Base-by-base conservation (phyloP, 2,113 vertebrate species). In the Phoenicopterus ruber region DNA sequence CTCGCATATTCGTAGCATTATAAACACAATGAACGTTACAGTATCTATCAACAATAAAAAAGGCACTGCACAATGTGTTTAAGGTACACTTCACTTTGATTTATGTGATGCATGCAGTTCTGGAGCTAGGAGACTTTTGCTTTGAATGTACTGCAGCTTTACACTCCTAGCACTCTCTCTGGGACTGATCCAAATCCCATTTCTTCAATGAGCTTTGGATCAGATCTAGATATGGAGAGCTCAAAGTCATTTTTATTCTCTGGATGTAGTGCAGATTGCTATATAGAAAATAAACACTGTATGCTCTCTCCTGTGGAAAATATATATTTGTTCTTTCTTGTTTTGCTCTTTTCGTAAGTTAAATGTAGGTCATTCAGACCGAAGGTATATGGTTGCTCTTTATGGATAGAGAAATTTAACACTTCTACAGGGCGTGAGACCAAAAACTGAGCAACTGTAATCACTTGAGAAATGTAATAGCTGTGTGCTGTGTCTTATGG, bases 381-480 rank as follows among this genome's bases (percentile, higher is more conserved):
- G 42, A 95, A 92, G 76, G 86, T 94, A 95, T 83, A 88, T 49
- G 58, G 71, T 78, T 95, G 94, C 93, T 97, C 70, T 82, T 94
- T 90, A 91, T 0, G 25, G n/a, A 85, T 59, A 76, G 82, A 72
- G 95, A 97, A 97, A 96, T 74, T 80, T 90, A 95, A 96, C 93
- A 95, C 94, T 91, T 96, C 82, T 91, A 36, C 90, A 90, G 90
- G 93, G 95, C 47, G 31, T 87, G 84, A 97, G 93, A 97, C 96
- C 93, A 95, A 96, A 95, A 69, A 94, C 85, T 90, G 79, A 96
- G 92, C 94, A 95, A 96, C 90, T 88, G 81, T 94, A 97, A 96
- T 96, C 96, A 96, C 82, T 89, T 91, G 93, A 97, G 97, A 96
- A 97, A 95, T 94, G 92, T 93, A 97, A 96, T 95, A 96, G 95